Evolutionary conservation across 2,888 invertebrate genomes (phyloP).

Genomic region (Microplitis manilae): DNA sequence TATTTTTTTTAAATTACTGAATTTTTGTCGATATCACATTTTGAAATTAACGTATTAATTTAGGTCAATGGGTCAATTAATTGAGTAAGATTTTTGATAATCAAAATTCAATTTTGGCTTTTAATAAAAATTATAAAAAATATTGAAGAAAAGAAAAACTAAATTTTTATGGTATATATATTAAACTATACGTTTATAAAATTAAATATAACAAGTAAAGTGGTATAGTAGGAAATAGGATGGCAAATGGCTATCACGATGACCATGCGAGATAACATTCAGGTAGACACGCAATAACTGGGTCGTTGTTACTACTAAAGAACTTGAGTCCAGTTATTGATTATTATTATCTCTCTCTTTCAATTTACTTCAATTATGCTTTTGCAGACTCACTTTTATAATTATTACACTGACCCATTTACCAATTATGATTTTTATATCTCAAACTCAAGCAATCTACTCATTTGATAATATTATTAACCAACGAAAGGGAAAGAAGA

Average conservation of each 20-base stretch:
- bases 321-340: background rate
- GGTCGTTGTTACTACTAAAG: conserved; percentile 33
- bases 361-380: too few species aligned
- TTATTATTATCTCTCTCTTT: background rate
- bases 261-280: conserved; percentile 49
- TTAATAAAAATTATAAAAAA: too few species aligned
- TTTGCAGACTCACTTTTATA: background rate
- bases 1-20: too few species aligned
- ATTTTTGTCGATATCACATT: too few species aligned
- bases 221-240: conserved; percentile 17
- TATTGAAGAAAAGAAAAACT: too few species aligned
- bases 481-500: conserved; percentile 14
- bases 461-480: background rate
- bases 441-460: background rate
- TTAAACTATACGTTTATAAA: too few species aligned
- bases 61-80: too few species aligned
- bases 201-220: background rate
- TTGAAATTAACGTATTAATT: too few species aligned
- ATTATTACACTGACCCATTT: background rate
- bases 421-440: background rate
- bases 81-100: too few species aligned
- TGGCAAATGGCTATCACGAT: conserved; percentile 47
- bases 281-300: conserved; percentile 46
- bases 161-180: too few species aligned
- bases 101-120: too few species aligned